Conservation (phyloP, 2,113 vertebrate species). For the Paedocypris sp. region DNA sequence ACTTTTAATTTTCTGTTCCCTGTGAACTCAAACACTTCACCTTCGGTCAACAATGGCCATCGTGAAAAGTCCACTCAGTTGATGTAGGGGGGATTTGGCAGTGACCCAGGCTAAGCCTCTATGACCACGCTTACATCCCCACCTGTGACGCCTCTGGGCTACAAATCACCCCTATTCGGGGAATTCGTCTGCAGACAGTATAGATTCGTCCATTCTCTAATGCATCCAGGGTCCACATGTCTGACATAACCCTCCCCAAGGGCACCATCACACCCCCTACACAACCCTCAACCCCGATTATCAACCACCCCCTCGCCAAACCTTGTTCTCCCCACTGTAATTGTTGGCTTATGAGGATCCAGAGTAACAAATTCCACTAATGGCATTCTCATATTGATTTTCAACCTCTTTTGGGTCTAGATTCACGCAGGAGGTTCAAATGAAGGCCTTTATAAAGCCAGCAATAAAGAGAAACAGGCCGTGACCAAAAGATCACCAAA, state of each 20-base stretch:
- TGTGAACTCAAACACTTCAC: neutral
- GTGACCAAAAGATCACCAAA: conserved; percentile 60
- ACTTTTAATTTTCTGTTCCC: conserved; percentile 4
- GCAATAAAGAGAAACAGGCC: conserved; percentile 56
- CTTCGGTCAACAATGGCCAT: conserved; percentile 26
- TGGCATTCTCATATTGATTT: conserved; percentile 58
- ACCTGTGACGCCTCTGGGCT: conserved; percentile 40
- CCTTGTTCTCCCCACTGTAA: conserved; percentile 52
- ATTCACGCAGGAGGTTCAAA: conserved; percentile 12
- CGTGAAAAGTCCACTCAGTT: conserved; percentile 42
- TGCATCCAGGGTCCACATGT: conserved; percentile 44
- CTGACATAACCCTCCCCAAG: conserved; percentile 50
- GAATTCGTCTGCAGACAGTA: conserved; percentile 40
- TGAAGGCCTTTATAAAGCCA: conserved; percentile 50
- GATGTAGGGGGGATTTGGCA: conserved; percentile 42
- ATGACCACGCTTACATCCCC: conserved; percentile 16
- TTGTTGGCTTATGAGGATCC: conserved; percentile 59
- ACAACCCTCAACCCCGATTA: neutral
- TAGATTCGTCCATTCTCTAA: conserved; percentile 49
- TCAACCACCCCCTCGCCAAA: conserved; percentile 34
- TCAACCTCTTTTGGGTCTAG: neutral
- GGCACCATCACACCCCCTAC: conserved; percentile 14
- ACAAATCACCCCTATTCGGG: conserved; percentile 39
- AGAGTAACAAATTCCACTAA: conserved; percentile 66
- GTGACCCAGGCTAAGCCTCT: conserved; percentile 35